Conservation (phyloP, 2,888 invertebrate genomes). For the Scaeva pyrastri region DNA sequence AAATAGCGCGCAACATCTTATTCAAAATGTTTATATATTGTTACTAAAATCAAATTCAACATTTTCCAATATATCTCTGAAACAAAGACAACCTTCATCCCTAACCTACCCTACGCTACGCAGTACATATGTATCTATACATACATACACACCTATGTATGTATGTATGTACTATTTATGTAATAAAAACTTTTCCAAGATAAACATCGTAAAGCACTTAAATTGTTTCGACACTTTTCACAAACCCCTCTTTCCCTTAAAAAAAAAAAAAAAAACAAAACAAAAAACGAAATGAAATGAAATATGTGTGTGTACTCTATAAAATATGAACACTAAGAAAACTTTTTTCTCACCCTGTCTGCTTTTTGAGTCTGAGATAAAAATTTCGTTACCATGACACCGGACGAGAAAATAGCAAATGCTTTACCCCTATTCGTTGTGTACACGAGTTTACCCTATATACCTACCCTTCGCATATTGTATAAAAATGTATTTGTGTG, state of each 20-base stretch:
- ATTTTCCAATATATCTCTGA: too few species aligned
- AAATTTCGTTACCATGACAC: slow-evolving; percentile 18
- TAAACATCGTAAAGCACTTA: slow-evolving; percentile 34
- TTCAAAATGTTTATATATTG: too few species aligned
- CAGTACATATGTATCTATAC: too few species aligned
- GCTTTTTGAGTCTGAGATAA: background rate
- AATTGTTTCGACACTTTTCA: slow-evolving; percentile 22
- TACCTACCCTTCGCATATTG: background rate
- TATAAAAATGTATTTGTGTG: background rate
- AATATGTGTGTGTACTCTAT: background rate
- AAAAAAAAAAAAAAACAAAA: background rate
- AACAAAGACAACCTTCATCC: too few species aligned
- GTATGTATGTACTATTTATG: background rate
- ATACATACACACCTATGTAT: too few species aligned
- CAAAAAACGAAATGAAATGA: too few species aligned
- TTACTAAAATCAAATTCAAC: too few species aligned
- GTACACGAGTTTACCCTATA: too few species aligned
- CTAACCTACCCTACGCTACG: too few species aligned
- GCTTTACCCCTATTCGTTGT: background rate
- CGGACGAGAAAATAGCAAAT: slow-evolving; percentile 29
- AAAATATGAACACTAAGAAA: slow-evolving; percentile 42
- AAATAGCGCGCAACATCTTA: too few species aligned
- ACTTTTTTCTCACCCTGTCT: slow-evolving; percentile 12
- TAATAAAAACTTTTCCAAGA: slow-evolving; percentile 33
- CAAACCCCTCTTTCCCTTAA: background rate